Evolutionary conservation across 1,140 invertebrate genomes (phyloP), one percentile per base, ranked within the genome.

Genomic region (Eubasilissa regina): DNA sequence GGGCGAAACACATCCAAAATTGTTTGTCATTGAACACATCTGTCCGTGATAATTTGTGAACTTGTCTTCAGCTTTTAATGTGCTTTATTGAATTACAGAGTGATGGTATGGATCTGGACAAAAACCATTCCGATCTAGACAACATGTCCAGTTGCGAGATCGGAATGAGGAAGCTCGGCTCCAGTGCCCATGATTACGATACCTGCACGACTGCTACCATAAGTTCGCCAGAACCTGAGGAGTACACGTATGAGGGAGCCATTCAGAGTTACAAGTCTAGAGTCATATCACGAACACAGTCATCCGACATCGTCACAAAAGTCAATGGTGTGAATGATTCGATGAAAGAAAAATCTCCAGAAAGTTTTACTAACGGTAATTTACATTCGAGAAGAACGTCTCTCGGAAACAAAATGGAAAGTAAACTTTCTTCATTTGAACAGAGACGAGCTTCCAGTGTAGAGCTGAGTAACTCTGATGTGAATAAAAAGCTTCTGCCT

Each of bases 241-340:
- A 96, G 84, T 96, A 96, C 86, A 96, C 95, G 0, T 96, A 95
- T 85, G 95, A 96, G 86, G 93, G 94, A 80, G 95, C 95, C 77
- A 96, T 96, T 80, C 94, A 95, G 83, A 93, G 93, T 78, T 96
- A 96, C 85, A 94, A 95, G 75, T 94, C 92, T 77, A 92, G 92
- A 84, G 94, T 93, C 68, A 90, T 89, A 72, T 89, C 85, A 78
- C 87, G 73, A 87, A 89, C 84, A 87, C 87, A 81, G 87, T 84
- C 80, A 86, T 87, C 56, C 83, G 88, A 53, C 88, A 90, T 85
- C 88, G 86, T 78, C 78, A 87, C 79, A 83, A 80, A 83, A 25
- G 51, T 73, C 3, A 87, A 85, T 35, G 84, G 83, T 47, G 85
- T 84, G 4, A 86, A 86, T n/a, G 82, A 87, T 77, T 87, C 86